phyloP scores from a whole-genome alignment of 92 coral and sea anemone species.

The Zoanthus gigantus region DNA sequence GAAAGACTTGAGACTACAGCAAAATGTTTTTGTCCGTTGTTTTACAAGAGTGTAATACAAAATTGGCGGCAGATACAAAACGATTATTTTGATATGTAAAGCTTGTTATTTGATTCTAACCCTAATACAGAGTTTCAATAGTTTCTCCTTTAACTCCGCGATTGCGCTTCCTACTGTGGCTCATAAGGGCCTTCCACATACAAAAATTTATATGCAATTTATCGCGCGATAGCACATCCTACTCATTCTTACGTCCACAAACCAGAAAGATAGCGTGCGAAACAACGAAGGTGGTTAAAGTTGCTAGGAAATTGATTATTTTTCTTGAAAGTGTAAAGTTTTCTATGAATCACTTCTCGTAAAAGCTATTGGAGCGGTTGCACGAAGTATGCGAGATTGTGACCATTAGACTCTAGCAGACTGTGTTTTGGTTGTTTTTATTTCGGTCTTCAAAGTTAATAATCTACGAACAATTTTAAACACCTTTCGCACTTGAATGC shows the following conservation, averaged over 20 bases:
- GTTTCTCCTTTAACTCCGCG: too few relatives aligned
- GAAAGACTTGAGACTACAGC: too few relatives aligned
- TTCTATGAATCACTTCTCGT: not conserved
- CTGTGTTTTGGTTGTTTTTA: slow-evolving; percentile 15
- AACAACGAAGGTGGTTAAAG: not conserved
- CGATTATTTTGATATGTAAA: too few relatives aligned
- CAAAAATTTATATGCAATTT: too few relatives aligned
- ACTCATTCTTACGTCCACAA: not conserved
- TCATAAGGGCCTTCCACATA: too few relatives aligned
- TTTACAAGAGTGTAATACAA: too few relatives aligned
- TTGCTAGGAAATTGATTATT: slow-evolving; percentile 3
- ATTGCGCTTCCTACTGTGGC: too few relatives aligned
- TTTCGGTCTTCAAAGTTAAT: slow-evolving; percentile 19
- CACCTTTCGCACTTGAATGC: slow-evolving; percentile 26
- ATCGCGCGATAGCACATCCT: not conserved
- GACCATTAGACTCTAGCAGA: not conserved
- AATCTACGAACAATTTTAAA: slow-evolving; percentile 27
- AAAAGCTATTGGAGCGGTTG: not conserved
- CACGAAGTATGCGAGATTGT: slow-evolving; percentile 11
- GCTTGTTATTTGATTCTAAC: too few relatives aligned
- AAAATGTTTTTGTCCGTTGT: too few relatives aligned
- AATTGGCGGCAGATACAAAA: too few relatives aligned
- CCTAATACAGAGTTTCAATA: too few relatives aligned
- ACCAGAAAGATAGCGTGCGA: not conserved
- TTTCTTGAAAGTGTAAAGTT: not conserved